Evolutionary conservation across 2,113 vertebrate genomes (phyloP).

Genomic region (Vombatus ursinus): DNA sequence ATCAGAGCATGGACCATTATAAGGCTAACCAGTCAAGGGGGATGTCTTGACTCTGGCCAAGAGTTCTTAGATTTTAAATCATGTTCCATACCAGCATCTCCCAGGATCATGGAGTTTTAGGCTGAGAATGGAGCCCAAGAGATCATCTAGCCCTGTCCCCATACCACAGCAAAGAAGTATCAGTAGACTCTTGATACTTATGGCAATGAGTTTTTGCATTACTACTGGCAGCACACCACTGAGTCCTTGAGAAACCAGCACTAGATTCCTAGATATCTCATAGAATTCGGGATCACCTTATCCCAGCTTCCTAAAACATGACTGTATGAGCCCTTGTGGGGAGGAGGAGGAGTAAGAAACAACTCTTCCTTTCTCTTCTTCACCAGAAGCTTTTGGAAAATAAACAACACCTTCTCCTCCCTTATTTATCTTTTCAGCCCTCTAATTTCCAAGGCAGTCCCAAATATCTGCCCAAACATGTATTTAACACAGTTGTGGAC

Average conservation of each 20-base stretch:
- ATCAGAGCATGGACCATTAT: neutral
- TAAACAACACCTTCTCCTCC: fast-evolving
- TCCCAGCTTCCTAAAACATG: neutral
- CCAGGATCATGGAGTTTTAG: neutral
- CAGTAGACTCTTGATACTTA: neutral
- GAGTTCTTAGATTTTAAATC: neutral
- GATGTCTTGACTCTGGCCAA: neutral
- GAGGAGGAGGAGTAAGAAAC: neutral
- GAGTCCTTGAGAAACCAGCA: neutral
- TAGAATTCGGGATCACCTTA: neutral
- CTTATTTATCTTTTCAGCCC: neutral
- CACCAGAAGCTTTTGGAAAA: neutral
- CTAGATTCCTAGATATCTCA: neutral
- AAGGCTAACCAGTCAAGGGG: neutral
- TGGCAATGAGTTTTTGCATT: neutral
- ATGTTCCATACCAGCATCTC: neutral
- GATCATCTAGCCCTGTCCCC: neutral
- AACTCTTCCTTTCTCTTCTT: neutral
- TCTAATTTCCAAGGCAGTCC: neutral
- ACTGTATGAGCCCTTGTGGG: neutral
- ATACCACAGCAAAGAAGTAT: neutral
- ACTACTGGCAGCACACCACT: too few relatives aligned
- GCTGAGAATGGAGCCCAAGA: neutral
- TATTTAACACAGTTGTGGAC: neutral
- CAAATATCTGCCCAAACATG: neutral